Evolutionary conservation across 2,888 invertebrate species (phyloP).

Genomic region (Nematopogon swammerdamellus): DNA sequence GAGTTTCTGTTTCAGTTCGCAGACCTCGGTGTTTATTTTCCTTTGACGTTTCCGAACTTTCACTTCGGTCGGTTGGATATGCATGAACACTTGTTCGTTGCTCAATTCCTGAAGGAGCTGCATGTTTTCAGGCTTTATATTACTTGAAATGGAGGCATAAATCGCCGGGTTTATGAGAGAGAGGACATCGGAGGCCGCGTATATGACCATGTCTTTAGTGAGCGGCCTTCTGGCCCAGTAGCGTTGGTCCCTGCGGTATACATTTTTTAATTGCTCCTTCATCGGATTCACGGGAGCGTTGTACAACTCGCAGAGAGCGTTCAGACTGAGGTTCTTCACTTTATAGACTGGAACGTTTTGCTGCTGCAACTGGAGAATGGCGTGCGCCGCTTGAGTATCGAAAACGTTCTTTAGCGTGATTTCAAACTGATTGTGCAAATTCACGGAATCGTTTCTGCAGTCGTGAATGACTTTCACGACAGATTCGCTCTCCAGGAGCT

Average conservation of each 20-base stretch:
- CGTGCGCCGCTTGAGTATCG: slow-evolving; percentile 92
- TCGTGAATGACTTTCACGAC: slow-evolving; percentile 91
- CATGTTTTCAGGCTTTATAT: slow-evolving; percentile 68
- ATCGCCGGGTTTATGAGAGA: slow-evolving; percentile 84
- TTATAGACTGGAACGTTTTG: slow-evolving; percentile 90
- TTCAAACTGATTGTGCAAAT: slow-evolving; percentile 82
- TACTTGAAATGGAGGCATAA: slow-evolving; percentile 64
- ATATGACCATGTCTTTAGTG: slow-evolving; percentile 87
- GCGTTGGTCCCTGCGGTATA: slow-evolving; percentile 79
- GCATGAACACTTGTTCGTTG: slow-evolving; percentile 83
- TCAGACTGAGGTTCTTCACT: slow-evolving; percentile 88
- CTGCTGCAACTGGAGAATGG: slow-evolving; percentile 86
- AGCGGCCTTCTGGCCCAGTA: slow-evolving; percentile 89
- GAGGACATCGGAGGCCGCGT: slow-evolving; percentile 86
- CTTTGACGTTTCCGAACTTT: slow-evolving; percentile 85
- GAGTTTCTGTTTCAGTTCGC: slow-evolving; percentile 80
- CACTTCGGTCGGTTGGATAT: slow-evolving; percentile 81
- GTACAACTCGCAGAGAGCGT: slow-evolving; percentile 87
- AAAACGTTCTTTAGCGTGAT: slow-evolving; percentile 82
- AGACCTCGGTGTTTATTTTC: slow-evolving; percentile 87
- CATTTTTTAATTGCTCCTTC: slow-evolving; percentile 85
- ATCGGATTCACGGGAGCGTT: slow-evolving; percentile 86
- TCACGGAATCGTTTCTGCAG: slow-evolving; percentile 87
- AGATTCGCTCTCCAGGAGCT: slow-evolving; percentile 74
- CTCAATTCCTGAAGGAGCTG: slow-evolving; percentile 78